Conservation (phyloP, 2,113 vertebrate species). For the Phocoena phocoena region DNA sequence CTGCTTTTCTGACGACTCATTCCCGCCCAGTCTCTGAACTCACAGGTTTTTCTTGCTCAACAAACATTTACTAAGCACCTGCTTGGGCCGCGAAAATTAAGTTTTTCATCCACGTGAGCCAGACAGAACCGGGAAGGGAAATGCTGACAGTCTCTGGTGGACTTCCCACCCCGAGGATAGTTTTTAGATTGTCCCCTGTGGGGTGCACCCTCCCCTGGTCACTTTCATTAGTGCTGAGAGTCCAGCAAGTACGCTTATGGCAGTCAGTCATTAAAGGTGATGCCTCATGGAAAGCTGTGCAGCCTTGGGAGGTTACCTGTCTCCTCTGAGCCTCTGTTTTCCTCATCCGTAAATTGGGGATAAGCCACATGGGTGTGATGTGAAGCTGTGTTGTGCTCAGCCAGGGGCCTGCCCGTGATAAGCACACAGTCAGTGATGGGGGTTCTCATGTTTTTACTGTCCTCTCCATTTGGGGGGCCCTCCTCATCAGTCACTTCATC, state of each 20-base stretch:
- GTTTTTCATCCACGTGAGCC: neutral
- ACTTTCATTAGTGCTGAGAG: neutral
- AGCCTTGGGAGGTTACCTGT: neutral
- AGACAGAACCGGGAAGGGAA: neutral
- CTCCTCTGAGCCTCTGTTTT: neutral
- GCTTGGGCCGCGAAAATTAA: neutral
- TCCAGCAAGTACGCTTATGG: neutral
- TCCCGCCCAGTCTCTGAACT: neutral
- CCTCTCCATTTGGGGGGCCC: neutral
- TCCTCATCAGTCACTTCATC: neutral
- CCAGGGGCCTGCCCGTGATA: neutral
- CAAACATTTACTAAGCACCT: neutral
- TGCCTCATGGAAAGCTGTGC: neutral
- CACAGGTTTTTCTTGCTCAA: neutral
- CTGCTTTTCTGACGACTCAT: neutral
- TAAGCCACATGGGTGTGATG: fast-evolving
- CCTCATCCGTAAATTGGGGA: neutral
- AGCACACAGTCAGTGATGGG: neutral
- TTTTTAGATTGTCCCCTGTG: neutral
- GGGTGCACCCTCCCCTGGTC: neutral
- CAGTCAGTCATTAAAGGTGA: neutral
- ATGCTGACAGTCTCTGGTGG: neutral
- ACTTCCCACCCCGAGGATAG: neutral
- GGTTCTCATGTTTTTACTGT: neutral
- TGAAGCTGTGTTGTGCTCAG: no score